Base-by-base conservation (phyloP, 2,797 vertebrate species). In the Crax fasciolata region DNA sequence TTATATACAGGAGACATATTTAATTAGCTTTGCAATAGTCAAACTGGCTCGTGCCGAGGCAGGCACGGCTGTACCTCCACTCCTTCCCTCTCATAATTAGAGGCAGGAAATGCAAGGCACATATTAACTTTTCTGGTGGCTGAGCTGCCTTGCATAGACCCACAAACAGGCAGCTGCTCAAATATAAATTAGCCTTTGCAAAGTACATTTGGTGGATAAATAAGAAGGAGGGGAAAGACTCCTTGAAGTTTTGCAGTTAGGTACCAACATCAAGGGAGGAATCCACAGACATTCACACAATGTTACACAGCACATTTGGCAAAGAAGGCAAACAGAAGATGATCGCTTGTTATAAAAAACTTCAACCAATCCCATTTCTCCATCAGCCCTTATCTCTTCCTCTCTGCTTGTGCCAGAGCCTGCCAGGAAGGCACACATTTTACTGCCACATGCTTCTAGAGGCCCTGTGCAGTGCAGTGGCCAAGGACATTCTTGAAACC, bases 21-120 rank as follows among this genome's bases (percentile, higher is more conserved):
- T 98, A 98, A 98, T 98, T 98, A 98, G 98, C 97, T 98, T 96
- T 98, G 87, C 20, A 96, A 91, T 97, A 97, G 97, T 98, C 96
- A 96, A 97, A 98, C 97, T 97, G 97, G 94, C 96, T 97, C 94
- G 66, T 96, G 94, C 80, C 88, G 87, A 96, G 96, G 97, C 88
- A 96, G 96, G 96, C 90, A 83, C 80, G 93, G 95, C 94, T 90
- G 84, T 61, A 89, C 77, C 84, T 93, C 73, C 59, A 67, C 91
- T 94, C 76, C 78, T 83, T 93, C 88, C 73, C 89, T 96, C 70
- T 87, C 84, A 54, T 94, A 96, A 97, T 96, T 96, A 97, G 74
- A 96, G 85, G 80, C 81, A 94, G 94, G 67, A 95, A 89, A 95
- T 94, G 95, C 87, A 95, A 89, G 93, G 96, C 95, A 93, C 97